A percentile compares a stretch with the other conserved stretches of the same genome.
Evolutionary conservation across 2,113 vertebrate genomes (phyloP).

Genomic region (Pitta sordida): DNA sequence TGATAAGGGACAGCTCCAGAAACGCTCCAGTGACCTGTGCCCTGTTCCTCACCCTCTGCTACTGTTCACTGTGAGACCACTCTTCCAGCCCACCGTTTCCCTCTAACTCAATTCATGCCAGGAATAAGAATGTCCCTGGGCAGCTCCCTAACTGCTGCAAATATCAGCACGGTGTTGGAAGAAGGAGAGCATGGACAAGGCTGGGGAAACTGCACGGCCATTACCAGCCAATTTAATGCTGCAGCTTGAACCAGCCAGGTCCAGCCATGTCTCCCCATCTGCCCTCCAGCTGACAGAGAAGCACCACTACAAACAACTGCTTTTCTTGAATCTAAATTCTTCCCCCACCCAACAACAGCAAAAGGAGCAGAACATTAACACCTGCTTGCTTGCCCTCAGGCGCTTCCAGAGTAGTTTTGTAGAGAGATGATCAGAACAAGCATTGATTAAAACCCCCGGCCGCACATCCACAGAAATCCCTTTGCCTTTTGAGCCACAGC

Average conservation of each 20-base stretch:
- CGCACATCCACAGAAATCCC: neutral
- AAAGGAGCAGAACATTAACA: neutral
- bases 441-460: neutral
- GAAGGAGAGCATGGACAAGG: neutral
- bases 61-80: neutral
- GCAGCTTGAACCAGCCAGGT: neutral
- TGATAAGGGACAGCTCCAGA: neutral
- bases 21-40: neutral
- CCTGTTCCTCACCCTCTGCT: neutral
- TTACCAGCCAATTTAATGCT: neutral
- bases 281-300: neutral
- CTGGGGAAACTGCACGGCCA: neutral
- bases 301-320: neutral
- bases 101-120: neutral
- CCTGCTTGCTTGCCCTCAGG: neutral
- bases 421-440: neutral
- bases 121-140: neutral
- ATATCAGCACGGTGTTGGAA: neutral
- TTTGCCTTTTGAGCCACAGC: neutral
- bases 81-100: neutral
- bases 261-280: neutral
- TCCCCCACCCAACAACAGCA: neutral
- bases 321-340: neutral
- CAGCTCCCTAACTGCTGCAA: neutral
- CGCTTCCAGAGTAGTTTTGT: neutral